Percentiles rank a stretch among this genome's conserved stretches.
Conservation (phyloP, 2,113 vertebrate species). For the Dasypus novemcinctus region DNA sequence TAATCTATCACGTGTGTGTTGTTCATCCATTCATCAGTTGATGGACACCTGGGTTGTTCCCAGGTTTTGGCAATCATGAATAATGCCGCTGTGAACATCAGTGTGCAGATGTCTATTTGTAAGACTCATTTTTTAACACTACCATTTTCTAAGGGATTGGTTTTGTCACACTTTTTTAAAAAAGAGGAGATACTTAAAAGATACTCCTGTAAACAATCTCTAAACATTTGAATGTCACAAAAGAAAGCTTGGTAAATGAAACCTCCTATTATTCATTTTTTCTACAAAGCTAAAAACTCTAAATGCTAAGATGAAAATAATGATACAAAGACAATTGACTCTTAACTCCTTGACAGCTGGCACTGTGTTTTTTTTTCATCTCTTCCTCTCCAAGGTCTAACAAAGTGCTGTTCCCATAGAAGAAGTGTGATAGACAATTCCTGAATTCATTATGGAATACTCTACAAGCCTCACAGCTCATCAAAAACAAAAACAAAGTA, state of each 20-base stretch:
- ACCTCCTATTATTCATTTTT: not conserved
- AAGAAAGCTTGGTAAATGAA: not conserved
- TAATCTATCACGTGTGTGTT: too few species aligned
- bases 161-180: not conserved
- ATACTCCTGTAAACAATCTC: not conserved
- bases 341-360: not conserved
- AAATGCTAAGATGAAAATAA: not conserved
- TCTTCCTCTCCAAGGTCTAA: not conserved
- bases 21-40: too few species aligned
- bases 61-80: too few species aligned
- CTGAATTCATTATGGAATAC: not conserved
- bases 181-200: not conserved
- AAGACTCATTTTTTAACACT: slow-evolving; percentile 29
- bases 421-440: not conserved
- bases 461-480: not conserved
- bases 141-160: not conserved
- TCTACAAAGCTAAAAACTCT: not conserved
- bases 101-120: too few species aligned
- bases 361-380: not conserved
- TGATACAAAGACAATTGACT: not conserved
- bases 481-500: not conserved
- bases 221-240: slow-evolving; percentile 18
- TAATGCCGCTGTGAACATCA: too few species aligned
- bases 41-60: too few species aligned
- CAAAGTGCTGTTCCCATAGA: not conserved